Conservation (phyloP, 2,797 vertebrate species). For the Crocidura indochinensis region DNA sequence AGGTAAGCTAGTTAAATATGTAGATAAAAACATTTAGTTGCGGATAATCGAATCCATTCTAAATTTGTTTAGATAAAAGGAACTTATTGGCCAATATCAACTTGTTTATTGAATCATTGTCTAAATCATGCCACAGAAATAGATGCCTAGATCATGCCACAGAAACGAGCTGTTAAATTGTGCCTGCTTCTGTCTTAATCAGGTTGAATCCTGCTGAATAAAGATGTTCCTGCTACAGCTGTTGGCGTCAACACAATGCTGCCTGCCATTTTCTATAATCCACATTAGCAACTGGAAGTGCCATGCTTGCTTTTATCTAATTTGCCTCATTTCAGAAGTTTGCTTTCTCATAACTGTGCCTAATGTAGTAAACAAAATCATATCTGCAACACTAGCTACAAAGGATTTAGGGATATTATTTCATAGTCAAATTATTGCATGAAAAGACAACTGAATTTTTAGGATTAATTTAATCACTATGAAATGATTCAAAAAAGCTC, state of each 20-base stretch:
- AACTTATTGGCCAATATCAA: constrained; percentile 47
- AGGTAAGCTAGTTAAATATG: constrained; percentile 5
- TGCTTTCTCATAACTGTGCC: background rate
- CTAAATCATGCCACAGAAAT: background rate
- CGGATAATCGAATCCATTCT: background rate
- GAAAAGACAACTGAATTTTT: constrained; percentile 31
- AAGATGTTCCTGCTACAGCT: background rate
- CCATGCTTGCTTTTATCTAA: background rate
- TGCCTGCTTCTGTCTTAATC: background rate
- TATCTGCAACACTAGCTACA: background rate
- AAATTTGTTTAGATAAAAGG: constrained; percentile 41
- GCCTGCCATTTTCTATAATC: background rate
- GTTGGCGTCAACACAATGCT: background rate
- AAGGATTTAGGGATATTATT: background rate
- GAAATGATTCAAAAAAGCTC: constrained; percentile 14
- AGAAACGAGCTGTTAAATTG: background rate
- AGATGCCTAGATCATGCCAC: background rate
- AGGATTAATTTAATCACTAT: background rate
- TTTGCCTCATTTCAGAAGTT: constrained; percentile 20
- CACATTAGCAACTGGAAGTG: background rate
- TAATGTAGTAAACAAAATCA: background rate
- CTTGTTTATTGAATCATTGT: constrained; percentile 22
- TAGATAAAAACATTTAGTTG: constrained; percentile 32
- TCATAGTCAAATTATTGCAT: background rate
- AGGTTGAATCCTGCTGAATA: background rate